These are phyloP conservation scores for Hermatobates lingyangjiaoensis DNA, from an alignment of 1,140 invertebrate species.

Conservation along the genomic window DNA sequence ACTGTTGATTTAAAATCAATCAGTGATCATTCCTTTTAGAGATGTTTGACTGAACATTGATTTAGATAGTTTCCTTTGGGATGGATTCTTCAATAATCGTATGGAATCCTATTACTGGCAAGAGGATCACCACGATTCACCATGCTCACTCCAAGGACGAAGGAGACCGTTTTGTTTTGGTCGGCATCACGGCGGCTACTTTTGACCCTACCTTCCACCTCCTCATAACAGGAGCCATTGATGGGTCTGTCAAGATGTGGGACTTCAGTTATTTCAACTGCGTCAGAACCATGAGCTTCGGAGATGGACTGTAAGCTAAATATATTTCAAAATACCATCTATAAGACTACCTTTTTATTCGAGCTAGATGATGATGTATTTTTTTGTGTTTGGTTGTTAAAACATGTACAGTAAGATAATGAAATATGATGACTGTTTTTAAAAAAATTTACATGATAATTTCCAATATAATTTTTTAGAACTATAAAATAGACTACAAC, in stretches of 20 bases:
- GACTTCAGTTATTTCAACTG: constrained; percentile 56
- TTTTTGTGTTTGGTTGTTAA: background rate
- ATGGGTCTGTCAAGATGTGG: constrained; percentile 43
- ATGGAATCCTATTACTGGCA: constrained; percentile 40
- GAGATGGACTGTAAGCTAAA: constrained; percentile 23
- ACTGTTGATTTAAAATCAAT: too few relatives aligned
- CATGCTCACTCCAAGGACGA: constrained; percentile 39
- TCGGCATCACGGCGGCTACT: constrained; percentile 55
- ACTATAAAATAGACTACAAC: too few relatives aligned
- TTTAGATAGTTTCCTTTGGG: background rate
- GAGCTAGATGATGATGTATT: background rate
- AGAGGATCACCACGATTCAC: constrained; percentile 35
- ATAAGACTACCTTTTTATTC: background rate
- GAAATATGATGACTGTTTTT: background rate
- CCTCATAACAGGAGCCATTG: constrained; percentile 42
- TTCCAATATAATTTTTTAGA: too few relatives aligned
- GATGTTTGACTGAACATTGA: background rate
- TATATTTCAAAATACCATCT: background rate
- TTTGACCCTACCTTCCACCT: constrained; percentile 48
- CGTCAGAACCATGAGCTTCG: constrained; percentile 36
- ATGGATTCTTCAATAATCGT: constrained; percentile 1
- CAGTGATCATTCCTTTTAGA: background rate
- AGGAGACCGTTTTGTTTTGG: constrained; percentile 34
- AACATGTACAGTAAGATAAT: background rate
- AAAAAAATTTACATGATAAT: too few relatives aligned